These are phyloP conservation scores for Myocastor coypus DNA, from an alignment of 2,113 vertebrate species.

Conservation along the genomic window DNA sequence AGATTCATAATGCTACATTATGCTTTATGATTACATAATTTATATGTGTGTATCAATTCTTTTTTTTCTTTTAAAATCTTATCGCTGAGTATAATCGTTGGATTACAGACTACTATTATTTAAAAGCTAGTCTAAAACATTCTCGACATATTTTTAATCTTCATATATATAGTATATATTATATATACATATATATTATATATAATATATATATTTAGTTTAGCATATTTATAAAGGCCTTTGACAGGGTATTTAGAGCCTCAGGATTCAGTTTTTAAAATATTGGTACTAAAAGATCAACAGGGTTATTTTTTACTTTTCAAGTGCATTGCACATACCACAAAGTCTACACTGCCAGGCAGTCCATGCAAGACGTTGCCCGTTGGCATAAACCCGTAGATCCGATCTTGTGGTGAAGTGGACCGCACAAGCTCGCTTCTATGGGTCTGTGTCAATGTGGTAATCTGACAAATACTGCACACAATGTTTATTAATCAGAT, in stretches of 20 bases:
- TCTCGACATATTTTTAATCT: not conserved
- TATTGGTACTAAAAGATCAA: conserved; percentile 26
- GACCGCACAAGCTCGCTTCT: conserved; percentile 98
- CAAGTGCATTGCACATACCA: conserved; percentile 45
- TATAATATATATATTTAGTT: not conserved
- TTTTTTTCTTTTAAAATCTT: conserved; percentile 23
- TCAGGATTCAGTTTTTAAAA: conserved; percentile 44
- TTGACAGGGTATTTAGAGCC: not conserved
- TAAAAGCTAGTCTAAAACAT: conserved; percentile 44
- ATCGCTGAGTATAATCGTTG: conserved; percentile 40
- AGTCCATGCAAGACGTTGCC: conserved; percentile 83
- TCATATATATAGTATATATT: too few relatives aligned
- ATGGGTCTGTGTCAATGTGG: conserved; percentile 99
- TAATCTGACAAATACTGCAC: conserved; percentile 84
- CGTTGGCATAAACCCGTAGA: conserved; percentile 99
- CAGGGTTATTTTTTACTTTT: conserved; percentile 5
- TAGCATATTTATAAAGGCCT: conserved; percentile 53
- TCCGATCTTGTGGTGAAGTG: conserved; percentile 99
- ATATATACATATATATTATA: too few relatives aligned
- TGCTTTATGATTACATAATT: conserved; percentile 69
- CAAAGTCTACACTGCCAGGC: conserved; percentile 39
- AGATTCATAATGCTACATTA: conserved; percentile 35
- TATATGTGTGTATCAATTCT: conserved; percentile 66
- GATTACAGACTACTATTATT: conserved; percentile 51
- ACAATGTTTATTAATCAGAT: not conserved